Evolutionary conservation across 2,113 vertebrate species (phyloP).

Genomic region (Siniperca chuatsi): DNA sequence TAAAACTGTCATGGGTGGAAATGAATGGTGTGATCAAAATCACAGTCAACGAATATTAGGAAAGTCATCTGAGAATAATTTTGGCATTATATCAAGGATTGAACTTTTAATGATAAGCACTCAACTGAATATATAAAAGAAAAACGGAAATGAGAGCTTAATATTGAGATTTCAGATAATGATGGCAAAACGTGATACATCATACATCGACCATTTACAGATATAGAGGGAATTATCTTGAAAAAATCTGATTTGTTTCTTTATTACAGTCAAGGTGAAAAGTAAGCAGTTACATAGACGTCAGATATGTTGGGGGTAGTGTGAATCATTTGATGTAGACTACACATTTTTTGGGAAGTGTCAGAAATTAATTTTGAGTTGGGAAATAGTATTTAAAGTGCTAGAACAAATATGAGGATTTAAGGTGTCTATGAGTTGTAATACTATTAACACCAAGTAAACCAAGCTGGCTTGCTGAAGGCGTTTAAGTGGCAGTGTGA

Average conservation of each 20-base stretch:
- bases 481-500: slow-evolving; percentile 26
- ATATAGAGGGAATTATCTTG: not conserved
- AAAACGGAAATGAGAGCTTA: not conserved
- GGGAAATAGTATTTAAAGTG: not conserved
- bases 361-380: not conserved
- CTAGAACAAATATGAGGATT: not conserved
- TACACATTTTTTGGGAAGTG: not conserved
- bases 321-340: not conserved
- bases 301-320: not conserved
- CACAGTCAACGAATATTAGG: not conserved
- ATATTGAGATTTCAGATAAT: not conserved
- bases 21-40: not conserved
- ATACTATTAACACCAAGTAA: not conserved
- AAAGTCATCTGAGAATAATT: not conserved
- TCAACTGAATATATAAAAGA: not conserved
- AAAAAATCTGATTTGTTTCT: not conserved
- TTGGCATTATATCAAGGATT: not conserved
- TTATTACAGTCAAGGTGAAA: not conserved
- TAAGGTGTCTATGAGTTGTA: not conserved
- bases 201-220: not conserved
- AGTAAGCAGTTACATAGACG: not conserved
- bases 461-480: slow-evolving; percentile 9
- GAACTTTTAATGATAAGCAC: not conserved
- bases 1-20: not conserved
- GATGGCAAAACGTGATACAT: not conserved